Base-by-base conservation (phyloP, 1,140 invertebrate genomes). In the Caenorhabditis brenneri region DNA sequence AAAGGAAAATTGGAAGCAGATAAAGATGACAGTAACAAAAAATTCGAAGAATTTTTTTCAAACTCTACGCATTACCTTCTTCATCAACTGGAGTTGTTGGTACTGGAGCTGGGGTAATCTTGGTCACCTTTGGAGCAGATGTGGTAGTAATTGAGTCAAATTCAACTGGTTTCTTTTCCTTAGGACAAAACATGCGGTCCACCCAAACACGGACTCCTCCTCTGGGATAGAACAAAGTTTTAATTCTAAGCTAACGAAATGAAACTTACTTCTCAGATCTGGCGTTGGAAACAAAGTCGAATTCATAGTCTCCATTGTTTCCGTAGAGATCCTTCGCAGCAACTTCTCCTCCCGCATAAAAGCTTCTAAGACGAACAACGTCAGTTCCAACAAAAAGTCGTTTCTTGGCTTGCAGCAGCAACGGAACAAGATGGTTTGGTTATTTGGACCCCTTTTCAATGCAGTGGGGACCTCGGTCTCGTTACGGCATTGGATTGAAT, bases 121-220 rank as follows among this genome's bases (percentile, higher is more conserved):
- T 74, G 4, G 49, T n/a, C 27, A 39, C 24, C 22, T 46, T 80
- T 85, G 74, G 29, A n/a, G 31, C 53, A 58, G 78, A 42, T 19
- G 81, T 60, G n/a, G 84, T 85, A 2, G 36, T 42, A 46, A 79
- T 80, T 22, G 86, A 65, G 33, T 65, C 60, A 7, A 49, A 46
- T 10, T 69, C 80, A 53, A 84, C 60, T 33, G 83, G 82, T 22
- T 79, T 55, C 42, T 81, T 74, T 36, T 65, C 81, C 9, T 51
- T 49, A 16, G 65, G 60, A 49, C 89, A 90, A 74, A 90, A 87
- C 36, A 91, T 88, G 36, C 89, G 74, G 84, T 90, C 87, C 6
- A 90, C 89, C 89, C 89, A 90, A 27, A 90, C 84, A 51, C 89
- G 89, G 22, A 90, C 87, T 42, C 89, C 89, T 79, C 88, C 89